Evolutionary conservation across 2,888 invertebrate species (phyloP).

Genomic region (Cremastinae sp.): DNA sequence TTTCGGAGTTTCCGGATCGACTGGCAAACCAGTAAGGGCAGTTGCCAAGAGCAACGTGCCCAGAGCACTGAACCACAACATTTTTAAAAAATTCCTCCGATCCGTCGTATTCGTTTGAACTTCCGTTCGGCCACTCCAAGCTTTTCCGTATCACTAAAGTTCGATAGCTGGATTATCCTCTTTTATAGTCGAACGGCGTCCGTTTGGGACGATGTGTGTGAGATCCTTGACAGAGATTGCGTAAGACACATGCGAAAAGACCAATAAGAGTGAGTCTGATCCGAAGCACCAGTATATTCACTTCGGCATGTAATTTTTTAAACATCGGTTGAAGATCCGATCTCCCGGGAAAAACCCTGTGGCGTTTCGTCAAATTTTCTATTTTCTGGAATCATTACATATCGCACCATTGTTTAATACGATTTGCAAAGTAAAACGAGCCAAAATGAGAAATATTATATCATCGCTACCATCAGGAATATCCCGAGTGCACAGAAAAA

Average conservation of each 20-base stretch:
- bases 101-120: not conserved
- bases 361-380: constrained; percentile 35
- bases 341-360: constrained; percentile 57
- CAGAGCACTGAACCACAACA: constrained; percentile 66
- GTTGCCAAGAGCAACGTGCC: constrained; percentile 67
- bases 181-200: constrained; percentile 62
- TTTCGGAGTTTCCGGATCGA: constrained; percentile 63
- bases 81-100: constrained; percentile 47
- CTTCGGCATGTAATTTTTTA: constrained; percentile 28
- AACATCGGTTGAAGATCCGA: constrained; percentile 31
- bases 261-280: constrained; percentile 58
- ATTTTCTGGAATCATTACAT: constrained; percentile 5
- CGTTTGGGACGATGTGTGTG: too few relatives aligned
- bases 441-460: constrained; percentile 48
- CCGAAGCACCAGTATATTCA: constrained; percentile 46
- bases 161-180: constrained; percentile 49
- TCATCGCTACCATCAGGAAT: constrained; percentile 44
- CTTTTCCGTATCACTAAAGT: constrained; percentile 44
- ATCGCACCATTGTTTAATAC: constrained; percentile 36
- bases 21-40: constrained; percentile 63
- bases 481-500: constrained; percentile 35
- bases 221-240: too few relatives aligned
- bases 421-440: constrained; percentile 34
- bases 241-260: too few relatives aligned
- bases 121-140: constrained; percentile 28